Evolutionary conservation across 2,113 vertebrate species (phyloP), one percentile per base, ranked within the genome.

Genomic region (Craseonycteris thonglongyai): DNA sequence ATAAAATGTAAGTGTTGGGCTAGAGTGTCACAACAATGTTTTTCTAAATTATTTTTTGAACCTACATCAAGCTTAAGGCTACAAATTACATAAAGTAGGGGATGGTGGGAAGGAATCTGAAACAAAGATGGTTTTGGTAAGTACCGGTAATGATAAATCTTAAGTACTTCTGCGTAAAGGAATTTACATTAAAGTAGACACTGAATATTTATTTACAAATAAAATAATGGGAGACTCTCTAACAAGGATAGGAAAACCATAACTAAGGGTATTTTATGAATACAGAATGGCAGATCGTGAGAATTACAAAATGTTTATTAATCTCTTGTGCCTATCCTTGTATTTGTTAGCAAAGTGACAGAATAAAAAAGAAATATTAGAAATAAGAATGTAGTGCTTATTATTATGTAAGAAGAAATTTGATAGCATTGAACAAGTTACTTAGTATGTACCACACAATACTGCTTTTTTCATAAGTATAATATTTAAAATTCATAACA

Each of bases 261-360:
- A 78, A 49, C 72, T 13, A 88, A 93, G 61, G n/a, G 9, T 51
- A 66, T 88, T 86, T 95, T 93, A 82, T 42, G 45, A 93, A 81
- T 58, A 1, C 11, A 86, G 30, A 83, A 22, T 65, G 69, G 14
- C 18, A 83, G 40, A 74, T 59, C 54, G 1, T 85, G 40, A 79
- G 45, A 91, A 59, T 72, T 78, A 76, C 9, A 95, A 85, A 92
- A 49, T 59, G 9, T 83, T 68, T 93, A 79, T 74, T 86, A 76
- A 88, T 80, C 42, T 81, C 11, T 75, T 84, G 12, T 91, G 30
- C 6, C 30, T 80, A 22, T 42, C 22, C 4, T 91, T 87, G 5
- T 69, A 58, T 90, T 87, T 93, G 33, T 88, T 30, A 56, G 58
- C 12, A 88, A 82, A 92, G 6, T 76, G n/a, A 71, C 63, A 33